A percentile compares a stretch with the other conserved stretches of the same genome.
phyloP scores from a whole-genome alignment of 2,888 invertebrate species.

The Pseudeuparius sepicola region DNA sequence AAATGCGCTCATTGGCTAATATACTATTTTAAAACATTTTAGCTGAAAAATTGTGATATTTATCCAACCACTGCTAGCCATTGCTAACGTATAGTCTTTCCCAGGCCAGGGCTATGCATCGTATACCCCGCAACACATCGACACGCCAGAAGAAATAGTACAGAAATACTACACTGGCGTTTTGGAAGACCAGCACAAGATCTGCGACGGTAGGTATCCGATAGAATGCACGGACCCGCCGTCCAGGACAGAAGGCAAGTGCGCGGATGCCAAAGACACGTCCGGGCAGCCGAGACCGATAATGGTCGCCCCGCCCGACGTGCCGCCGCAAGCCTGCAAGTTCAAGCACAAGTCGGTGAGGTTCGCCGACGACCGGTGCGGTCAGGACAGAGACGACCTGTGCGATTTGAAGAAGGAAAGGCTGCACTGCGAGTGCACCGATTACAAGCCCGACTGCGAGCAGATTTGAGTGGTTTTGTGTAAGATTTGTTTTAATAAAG shows the following conservation, averaged over 20 bases:
- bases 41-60: no score
- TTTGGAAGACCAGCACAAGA: conserved; percentile 31
- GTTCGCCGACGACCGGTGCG: conserved; percentile 33
- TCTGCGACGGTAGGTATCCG: conserved; percentile 30
- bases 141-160: conserved; percentile 35
- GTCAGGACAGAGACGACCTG: conserved; percentile 31
- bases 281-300: conserved; percentile 27
- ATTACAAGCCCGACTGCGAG: conserved; percentile 27
- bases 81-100: no score
- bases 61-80: no score
- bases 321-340: conserved; percentile 31
- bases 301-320: conserved; percentile 31
- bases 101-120: conserved; percentile 25
- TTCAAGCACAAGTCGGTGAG: conserved; percentile 28
- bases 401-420: conserved; percentile 33
- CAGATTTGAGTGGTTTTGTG: no score
- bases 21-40: no score
- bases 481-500: conserved; percentile 5
- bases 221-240: conserved; percentile 30
- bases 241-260: conserved; percentile 12
- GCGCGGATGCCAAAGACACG: conserved; percentile 15
- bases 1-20: no score
- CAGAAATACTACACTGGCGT: conserved; percentile 36
- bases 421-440: conserved; percentile 33
- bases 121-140: conserved; percentile 35